These are phyloP conservation scores for Nothoprocta perdicaria DNA, from an alignment of 2,113 vertebrate genomes.

Conservation along the genomic window DNA sequence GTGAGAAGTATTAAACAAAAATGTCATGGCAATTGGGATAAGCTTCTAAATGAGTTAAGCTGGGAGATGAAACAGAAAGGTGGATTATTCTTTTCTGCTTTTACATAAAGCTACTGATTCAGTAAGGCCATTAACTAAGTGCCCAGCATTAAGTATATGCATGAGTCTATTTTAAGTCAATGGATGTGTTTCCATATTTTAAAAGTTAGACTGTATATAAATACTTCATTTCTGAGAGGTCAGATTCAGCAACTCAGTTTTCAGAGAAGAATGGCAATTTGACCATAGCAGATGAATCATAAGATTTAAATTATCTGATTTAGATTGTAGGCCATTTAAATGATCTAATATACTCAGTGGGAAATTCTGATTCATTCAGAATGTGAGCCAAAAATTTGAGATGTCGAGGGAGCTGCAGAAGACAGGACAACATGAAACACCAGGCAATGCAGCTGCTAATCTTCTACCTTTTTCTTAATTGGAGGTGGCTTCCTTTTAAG, in stretches of 20 bases:
- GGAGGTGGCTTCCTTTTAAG: neutral
- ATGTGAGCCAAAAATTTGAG: neutral
- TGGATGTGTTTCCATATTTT: neutral
- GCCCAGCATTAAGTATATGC: neutral
- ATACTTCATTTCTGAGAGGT: neutral
- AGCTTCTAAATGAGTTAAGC: neutral
- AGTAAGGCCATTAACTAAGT: neutral
- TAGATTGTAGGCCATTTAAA: too few species aligned
- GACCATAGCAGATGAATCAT: neutral
- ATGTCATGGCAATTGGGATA: neutral
- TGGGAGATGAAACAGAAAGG: neutral
- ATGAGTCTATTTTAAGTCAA: neutral
- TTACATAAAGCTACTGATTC: neutral
- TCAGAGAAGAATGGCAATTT: neutral
- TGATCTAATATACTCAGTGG: neutral
- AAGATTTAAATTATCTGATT: neutral
- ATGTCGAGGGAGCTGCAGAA: neutral
- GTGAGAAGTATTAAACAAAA: constrained; percentile 24
- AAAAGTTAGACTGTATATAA: neutral
- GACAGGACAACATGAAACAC: neutral
- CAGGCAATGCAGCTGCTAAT: neutral
- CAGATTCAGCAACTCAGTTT: neutral
- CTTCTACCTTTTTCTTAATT: neutral
- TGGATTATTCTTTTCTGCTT: neutral
- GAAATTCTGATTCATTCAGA: neutral